Evolutionary conservation across 2,888 invertebrate genomes (phyloP).

Genomic region (Brenthis daphne): DNA sequence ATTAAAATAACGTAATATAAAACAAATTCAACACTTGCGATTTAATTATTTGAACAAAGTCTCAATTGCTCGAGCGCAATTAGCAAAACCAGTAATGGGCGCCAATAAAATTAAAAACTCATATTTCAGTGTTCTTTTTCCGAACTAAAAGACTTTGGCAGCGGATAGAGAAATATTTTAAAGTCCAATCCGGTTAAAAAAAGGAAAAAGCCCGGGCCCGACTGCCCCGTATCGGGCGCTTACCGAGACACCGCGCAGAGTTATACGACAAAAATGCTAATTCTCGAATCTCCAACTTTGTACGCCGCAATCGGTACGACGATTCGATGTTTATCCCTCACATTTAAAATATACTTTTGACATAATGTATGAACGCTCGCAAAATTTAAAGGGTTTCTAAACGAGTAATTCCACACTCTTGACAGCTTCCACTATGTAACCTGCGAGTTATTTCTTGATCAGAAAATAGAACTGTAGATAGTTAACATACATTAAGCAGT

Average conservation of each 20-base stretch:
- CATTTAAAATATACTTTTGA: slow-evolving; percentile 35
- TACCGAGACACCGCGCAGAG: slow-evolving; percentile 77
- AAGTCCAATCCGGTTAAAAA: slow-evolving; percentile 69
- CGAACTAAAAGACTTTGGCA: slow-evolving; percentile 49
- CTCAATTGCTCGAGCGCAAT: slow-evolving; percentile 28
- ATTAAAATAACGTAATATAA: neutral
- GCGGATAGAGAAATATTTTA: slow-evolving; percentile 69
- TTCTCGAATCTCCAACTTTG: slow-evolving; percentile 77
- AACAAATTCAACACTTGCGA: slow-evolving; percentile 3
- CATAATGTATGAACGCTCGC: neutral
- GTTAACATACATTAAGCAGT: too few relatives aligned
- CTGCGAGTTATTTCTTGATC: too few relatives aligned
- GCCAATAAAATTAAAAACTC: slow-evolving; percentile 40
- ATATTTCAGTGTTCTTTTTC: slow-evolving; percentile 40
- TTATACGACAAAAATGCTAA: slow-evolving; percentile 82
- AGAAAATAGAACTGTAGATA: too few relatives aligned
- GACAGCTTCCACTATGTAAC: neutral
- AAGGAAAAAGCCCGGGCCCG: slow-evolving; percentile 64
- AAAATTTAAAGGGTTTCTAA: neutral
- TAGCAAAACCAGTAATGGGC: slow-evolving; percentile 34
- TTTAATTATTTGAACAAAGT: slow-evolving; percentile 14
- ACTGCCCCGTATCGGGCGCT: slow-evolving; percentile 73
- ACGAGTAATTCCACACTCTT: neutral
- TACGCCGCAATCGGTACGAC: slow-evolving; percentile 70
- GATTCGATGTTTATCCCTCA: slow-evolving; percentile 58